Evolutionary conservation across 2,113 vertebrate genomes (phyloP).

Genomic region (Lagopus muta): DNA sequence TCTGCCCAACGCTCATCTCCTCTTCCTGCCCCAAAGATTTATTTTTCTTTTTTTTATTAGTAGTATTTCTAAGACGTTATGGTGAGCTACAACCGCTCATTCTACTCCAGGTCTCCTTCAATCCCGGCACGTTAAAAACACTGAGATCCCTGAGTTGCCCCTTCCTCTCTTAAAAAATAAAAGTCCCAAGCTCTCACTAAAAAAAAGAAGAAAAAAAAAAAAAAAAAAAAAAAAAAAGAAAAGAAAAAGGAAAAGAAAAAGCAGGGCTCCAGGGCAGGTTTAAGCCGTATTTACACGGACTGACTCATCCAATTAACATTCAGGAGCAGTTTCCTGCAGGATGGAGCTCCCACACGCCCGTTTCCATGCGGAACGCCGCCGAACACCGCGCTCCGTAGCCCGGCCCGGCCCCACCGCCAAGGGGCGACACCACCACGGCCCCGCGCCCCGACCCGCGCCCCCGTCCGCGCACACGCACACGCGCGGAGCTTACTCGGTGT

Average conservation of each 20-base stretch:
- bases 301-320: constrained; percentile 83
- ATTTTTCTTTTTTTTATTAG: too few species aligned
- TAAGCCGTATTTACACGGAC: constrained; percentile 78
- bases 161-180: not conserved
- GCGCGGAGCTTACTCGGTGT: constrained; percentile 89
- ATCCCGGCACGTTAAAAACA: constrained; percentile 12
- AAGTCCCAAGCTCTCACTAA: not conserved
- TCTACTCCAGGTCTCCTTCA: constrained; percentile 12
- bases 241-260: not conserved
- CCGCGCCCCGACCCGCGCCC: too few species aligned
- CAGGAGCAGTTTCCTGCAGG: constrained; percentile 77
- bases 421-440: too few species aligned
- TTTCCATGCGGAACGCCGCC: constrained; percentile 71
- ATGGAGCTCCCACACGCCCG: constrained; percentile 77
- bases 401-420: too few species aligned
- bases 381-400: not conserved
- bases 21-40: not conserved
- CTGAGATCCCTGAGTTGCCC: not conserved
- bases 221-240: not conserved
- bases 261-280: constrained; percentile 52
- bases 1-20: not conserved
- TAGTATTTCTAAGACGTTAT: not conserved
- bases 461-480: not conserved
- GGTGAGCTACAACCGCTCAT: not conserved
- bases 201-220: not conserved